A percentile compares a stretch with the other conserved stretches of the same genome.
Conservation (phyloP, 2,888 invertebrate genomes). For the Ametastegia equiseti region DNA sequence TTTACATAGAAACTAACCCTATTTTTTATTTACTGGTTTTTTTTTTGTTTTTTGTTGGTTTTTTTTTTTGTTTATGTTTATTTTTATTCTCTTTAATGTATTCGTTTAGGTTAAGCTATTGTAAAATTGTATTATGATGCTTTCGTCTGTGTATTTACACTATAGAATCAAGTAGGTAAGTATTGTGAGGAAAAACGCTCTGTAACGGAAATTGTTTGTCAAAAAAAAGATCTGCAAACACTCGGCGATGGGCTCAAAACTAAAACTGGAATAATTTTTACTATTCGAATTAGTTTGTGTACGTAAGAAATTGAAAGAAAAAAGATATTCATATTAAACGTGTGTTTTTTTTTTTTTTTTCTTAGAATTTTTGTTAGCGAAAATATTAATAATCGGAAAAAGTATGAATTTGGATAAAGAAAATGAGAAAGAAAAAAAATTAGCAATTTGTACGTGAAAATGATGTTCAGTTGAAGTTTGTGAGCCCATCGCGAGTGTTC, state of each 20-base stretch:
- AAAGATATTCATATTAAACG: too few species aligned
- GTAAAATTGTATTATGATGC: conserved; percentile 70
- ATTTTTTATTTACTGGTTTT: conserved; percentile 56
- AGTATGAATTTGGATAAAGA: too few species aligned
- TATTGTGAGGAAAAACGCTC: conserved; percentile 72
- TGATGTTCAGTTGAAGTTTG: conserved; percentile 7
- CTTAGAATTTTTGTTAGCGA: too few species aligned
- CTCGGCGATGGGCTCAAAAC: background rate
- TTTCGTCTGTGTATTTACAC: conserved; percentile 74
- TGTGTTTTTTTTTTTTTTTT: too few species aligned
- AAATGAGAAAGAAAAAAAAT: too few species aligned
- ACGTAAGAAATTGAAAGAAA: background rate
- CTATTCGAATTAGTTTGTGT: background rate
- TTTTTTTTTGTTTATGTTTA: background rate
- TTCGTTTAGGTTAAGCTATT: conserved; percentile 67
- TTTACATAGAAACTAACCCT: conserved; percentile 73
- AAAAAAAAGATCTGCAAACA: background rate
- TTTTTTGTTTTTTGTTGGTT: background rate
- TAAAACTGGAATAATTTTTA: background rate
- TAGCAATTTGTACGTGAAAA: conserved; percentile 4
- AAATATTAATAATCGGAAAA: too few species aligned
- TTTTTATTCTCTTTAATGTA: conserved; percentile 54
- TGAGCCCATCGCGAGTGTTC: background rate
- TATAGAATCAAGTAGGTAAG: conserved; percentile 60
- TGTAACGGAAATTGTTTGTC: conserved; percentile 63